Evolutionary conservation across 1,140 invertebrate species (phyloP).

Genomic region (Hyposmocoma kahamanoa): DNA sequence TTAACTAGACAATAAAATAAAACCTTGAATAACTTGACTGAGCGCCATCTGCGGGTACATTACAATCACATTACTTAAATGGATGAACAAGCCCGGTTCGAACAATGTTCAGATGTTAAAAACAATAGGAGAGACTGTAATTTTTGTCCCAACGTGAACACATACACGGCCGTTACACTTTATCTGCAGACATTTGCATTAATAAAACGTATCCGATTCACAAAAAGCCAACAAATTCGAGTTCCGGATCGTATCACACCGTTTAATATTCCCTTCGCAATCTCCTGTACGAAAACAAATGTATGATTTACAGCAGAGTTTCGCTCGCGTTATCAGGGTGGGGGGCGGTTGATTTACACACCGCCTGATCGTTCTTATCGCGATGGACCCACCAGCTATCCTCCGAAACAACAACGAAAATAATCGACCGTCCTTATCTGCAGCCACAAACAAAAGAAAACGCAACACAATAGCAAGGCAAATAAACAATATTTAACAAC

Average conservation of each 20-base stretch:
- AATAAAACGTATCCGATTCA: conserved; percentile 1
- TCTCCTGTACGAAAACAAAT: conserved; percentile 22
- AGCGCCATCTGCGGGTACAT: too few relatives aligned
- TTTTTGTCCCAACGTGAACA: too few relatives aligned
- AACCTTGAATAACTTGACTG: too few relatives aligned
- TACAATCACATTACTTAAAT: too few relatives aligned
- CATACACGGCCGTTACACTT: too few relatives aligned
- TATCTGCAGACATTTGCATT: conserved; percentile 4
- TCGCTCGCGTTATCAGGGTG: conserved; percentile 49
- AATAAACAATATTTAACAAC: conserved; percentile 29
- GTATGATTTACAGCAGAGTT: conserved; percentile 59
- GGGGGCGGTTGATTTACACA: conserved; percentile 64
- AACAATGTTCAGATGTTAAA: too few relatives aligned
- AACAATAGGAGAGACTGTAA: too few relatives aligned
- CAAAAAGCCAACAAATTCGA: conserved; percentile 8
- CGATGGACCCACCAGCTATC: conserved; percentile 24
- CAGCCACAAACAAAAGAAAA: conserved; percentile 29
- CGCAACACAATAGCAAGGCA: conserved; percentile 18
- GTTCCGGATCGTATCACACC: conserved; percentile 20
- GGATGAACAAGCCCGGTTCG: too few relatives aligned
- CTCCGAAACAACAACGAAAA: conserved; percentile 10
- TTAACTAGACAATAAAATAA: too few relatives aligned
- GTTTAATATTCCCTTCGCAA: conserved; percentile 35
- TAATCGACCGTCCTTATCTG: conserved; percentile 24
- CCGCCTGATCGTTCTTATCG: conserved; percentile 34